phyloP scores from a whole-genome alignment of 2,888 invertebrate genomes.

The Pocota personata region DNA sequence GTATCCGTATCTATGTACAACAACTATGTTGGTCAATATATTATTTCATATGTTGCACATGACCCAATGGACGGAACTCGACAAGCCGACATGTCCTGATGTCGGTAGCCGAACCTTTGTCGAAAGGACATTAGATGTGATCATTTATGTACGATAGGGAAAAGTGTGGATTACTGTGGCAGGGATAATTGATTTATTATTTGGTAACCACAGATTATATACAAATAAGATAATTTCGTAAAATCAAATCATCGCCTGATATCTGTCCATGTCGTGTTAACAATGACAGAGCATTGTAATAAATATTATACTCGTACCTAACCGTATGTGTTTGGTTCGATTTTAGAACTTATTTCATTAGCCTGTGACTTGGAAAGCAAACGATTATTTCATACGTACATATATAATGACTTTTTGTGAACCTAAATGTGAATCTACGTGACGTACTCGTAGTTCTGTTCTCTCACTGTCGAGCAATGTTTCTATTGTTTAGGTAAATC shows the following conservation, averaged over 20 bases:
- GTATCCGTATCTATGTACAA: too few relatives aligned
- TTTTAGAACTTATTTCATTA: too few relatives aligned
- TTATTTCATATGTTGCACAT: background rate
- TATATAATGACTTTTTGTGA: too few relatives aligned
- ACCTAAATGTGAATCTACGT: too few relatives aligned
- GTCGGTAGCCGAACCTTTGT: background rate
- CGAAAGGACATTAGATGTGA: background rate
- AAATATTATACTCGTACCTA: too few relatives aligned
- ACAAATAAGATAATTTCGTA: background rate
- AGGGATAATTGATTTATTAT: background rate
- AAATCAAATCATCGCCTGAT: background rate
- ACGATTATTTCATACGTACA: too few relatives aligned
- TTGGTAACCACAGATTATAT: background rate
- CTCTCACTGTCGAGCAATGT: too few relatives aligned
- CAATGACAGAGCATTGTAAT: background rate
- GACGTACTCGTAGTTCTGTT: too few relatives aligned
- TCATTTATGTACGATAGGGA: background rate
- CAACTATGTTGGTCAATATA: background rate
- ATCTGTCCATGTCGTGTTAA: background rate
- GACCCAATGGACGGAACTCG: background rate
- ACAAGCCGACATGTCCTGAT: background rate
- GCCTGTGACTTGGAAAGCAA: too few relatives aligned
- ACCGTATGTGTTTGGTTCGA: too few relatives aligned
- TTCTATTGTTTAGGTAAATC: too few relatives aligned
- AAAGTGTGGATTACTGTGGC: background rate